Conservation (phyloP, 2,797 vertebrate genomes). For the Rhincodon typus region DNA sequence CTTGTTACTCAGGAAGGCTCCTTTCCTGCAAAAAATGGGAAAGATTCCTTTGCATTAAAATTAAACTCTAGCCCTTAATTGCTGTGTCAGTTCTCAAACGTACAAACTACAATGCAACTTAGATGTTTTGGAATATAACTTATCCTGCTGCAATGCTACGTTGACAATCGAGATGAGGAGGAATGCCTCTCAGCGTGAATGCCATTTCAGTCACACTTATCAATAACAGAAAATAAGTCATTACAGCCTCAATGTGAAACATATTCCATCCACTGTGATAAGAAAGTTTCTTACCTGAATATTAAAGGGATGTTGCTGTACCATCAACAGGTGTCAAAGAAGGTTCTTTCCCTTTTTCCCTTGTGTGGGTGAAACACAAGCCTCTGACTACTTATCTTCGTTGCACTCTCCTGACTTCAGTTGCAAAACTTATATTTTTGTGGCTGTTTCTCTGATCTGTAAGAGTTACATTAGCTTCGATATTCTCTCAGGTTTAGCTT, state of each 20-base stretch:
- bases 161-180: not conserved
- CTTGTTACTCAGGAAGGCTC: not conserved
- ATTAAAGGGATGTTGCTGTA: not conserved
- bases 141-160: not conserved
- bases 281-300: slow-evolving; percentile 20
- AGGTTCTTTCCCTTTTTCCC: not conserved
- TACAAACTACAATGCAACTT: not conserved
- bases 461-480: slow-evolving; percentile 3
- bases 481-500: not conserved
- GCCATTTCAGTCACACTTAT: not conserved
- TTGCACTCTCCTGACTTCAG: not conserved
- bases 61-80: not conserved
- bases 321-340: slow-evolving; percentile 23
- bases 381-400: not conserved
- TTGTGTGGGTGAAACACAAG: not conserved
- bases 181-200: not conserved
- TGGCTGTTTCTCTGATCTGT: not conserved
- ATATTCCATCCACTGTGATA: not conserved
- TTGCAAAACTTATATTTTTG: not conserved
- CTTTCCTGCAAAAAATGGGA: not conserved
- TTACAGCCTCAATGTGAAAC: not conserved
- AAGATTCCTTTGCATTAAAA: no score
- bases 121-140: not conserved
- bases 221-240: not conserved
- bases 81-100: not conserved